phyloP scores from a whole-genome alignment of 2,888 invertebrate genomes.

The Agrotis ipsilon region DNA sequence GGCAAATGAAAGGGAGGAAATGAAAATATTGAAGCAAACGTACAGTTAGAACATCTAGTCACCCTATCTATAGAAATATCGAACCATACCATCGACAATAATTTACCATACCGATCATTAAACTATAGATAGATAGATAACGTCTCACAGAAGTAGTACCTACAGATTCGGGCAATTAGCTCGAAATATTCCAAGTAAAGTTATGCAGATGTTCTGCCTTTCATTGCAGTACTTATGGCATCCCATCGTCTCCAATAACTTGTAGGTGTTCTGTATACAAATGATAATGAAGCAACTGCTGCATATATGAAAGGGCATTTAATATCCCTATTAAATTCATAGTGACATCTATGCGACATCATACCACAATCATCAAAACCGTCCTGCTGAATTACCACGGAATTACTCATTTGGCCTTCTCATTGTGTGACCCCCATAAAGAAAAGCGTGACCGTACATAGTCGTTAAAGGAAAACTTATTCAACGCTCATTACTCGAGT shows the following conservation, averaged over 20 bases:
- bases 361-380: constrained; percentile 12
- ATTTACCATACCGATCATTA: background rate
- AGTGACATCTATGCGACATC: background rate
- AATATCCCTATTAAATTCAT: background rate
- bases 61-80: background rate
- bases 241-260: no score
- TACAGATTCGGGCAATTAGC: no score
- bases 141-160: background rate
- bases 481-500: constrained; percentile 12
- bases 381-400: background rate
- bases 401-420: constrained; percentile 32
- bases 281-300: background rate
- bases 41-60: no score
- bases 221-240: background rate
- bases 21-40: no score
- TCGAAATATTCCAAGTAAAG: background rate
- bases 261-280: background rate
- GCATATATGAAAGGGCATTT: background rate
- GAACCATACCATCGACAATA: background rate
- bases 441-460: constrained; percentile 30
- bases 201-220: background rate
- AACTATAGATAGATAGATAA: no score
- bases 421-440: constrained; percentile 8
- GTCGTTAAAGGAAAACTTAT: constrained; percentile 19
- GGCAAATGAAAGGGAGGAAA: no score